These are phyloP conservation scores for Seira musarum DNA, from an alignment of 2,888 invertebrate genomes.

Conservation along the genomic window DNA sequence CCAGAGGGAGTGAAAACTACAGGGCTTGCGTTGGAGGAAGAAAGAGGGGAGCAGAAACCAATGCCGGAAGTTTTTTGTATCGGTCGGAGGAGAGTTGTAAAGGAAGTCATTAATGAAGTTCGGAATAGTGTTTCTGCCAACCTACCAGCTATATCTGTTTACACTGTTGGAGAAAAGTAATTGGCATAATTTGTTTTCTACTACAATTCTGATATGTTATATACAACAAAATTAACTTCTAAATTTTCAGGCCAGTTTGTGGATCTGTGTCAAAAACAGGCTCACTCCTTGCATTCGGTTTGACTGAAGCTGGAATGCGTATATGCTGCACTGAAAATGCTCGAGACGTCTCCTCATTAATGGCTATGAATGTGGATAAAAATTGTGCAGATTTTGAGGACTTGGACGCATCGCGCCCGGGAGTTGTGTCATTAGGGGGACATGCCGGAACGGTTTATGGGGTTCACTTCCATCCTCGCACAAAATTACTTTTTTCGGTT, in stretches of 20 bases:
- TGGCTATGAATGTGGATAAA: constrained; percentile 27
- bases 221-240: neutral
- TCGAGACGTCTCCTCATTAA: constrained; percentile 36
- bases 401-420: constrained; percentile 17
- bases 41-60: no score
- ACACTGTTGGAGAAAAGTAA: constrained; percentile 61
- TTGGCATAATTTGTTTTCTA: neutral
- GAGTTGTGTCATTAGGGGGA: constrained; percentile 58
- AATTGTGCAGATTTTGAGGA: constrained; percentile 29
- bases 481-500: constrained; percentile 76
- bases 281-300: constrained; percentile 62
- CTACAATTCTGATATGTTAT: neutral
- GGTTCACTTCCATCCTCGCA: constrained; percentile 66
- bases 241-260: constrained; percentile 57
- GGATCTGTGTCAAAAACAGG: constrained; percentile 63
- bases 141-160: constrained; percentile 61
- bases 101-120: constrained; percentile 46
- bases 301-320: constrained; percentile 57
- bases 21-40: no score
- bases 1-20: no score
- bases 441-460: constrained; percentile 66
- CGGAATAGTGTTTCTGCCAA: constrained; percentile 58
- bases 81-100: no score
- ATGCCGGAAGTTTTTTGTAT: no score
- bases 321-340: constrained; percentile 55